Base-by-base conservation (phyloP, 2,797 vertebrate species). In the Silurus aristotelis region DNA sequence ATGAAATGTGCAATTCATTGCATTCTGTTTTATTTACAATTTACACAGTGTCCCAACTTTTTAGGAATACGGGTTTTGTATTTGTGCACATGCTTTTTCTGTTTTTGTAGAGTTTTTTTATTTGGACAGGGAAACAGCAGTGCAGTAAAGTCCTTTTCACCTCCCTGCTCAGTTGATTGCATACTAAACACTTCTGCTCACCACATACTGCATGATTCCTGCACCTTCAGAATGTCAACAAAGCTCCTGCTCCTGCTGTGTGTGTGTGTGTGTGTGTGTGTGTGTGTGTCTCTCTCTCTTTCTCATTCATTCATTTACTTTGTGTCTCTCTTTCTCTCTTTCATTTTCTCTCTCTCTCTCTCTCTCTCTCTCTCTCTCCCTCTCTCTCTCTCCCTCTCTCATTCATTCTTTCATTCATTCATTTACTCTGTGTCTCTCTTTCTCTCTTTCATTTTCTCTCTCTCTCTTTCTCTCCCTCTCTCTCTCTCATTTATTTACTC, bases 221-320 rank as follows among this genome's bases (percentile, higher is more conserved):
- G 63, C 43, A n/a, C 87, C 79, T 83, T 90, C 86, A 89, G 90
- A 92, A 91, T 92, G 88, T 87, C 89, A 92, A 90, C 87, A 76
- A 55, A 17, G 9, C 56, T 17, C 56, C 27, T 14, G 48, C 22
- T 22, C 43, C 61, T 71, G 61, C 61, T 9, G 1, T 25, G 46
- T 19, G 60, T 6, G n/a, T 52, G 6, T 52, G 6, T 7, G 6
- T 52, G 61, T 6, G n/a, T 9, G 1, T 25, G 46, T 19, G 67
- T 6, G n/a, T 52, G 6, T 52, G 6, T 7, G 6, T 52, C 7
- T 52, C 48, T 48, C 48, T 48, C 9, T 4, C 48, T 38, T 38
- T 38, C 31, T 38, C 31, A 38, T 38, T 38, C 31, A 38, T 38
- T 38, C 31, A 38, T 38, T 38, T 38, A 38, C 31, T 3, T 2